Conservation (phyloP, 1,140 invertebrate genomes). For the Cydia amplana region DNA sequence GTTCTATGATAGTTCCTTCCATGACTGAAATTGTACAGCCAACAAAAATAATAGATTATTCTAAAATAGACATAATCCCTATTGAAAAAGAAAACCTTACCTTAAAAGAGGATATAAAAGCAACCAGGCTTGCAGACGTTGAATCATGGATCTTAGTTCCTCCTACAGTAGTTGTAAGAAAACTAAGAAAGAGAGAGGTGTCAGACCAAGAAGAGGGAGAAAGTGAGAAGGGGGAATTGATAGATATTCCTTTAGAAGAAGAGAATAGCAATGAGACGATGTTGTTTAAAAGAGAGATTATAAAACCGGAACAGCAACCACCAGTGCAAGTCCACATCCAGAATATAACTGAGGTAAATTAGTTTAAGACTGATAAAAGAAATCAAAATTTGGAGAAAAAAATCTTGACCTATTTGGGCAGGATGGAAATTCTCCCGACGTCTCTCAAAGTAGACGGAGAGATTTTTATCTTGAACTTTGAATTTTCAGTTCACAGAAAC, state of each 20-base stretch:
- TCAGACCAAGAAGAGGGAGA: constrained; percentile 43
- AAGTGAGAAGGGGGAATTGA: constrained; percentile 56
- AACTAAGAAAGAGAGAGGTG: constrained; percentile 64
- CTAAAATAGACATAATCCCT: constrained; percentile 41
- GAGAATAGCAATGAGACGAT: constrained; percentile 60
- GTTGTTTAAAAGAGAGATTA: constrained; percentile 74
- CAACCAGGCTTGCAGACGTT: constrained; percentile 54
- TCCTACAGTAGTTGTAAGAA: constrained; percentile 58
- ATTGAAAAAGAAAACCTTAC: constrained; percentile 43
- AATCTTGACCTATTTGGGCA: no score
- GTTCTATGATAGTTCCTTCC: constrained; percentile 49
- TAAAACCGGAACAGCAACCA: constrained; percentile 73
- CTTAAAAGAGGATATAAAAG: constrained; percentile 48
- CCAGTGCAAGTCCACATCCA: constrained; percentile 76
- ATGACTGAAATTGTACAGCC: constrained; percentile 37
- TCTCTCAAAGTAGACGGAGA: background rate
- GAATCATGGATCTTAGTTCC: constrained; percentile 67
- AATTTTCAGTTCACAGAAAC: constrained; percentile 61
- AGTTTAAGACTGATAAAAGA: background rate
- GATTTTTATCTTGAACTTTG: background rate
- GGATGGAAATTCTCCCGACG: background rate
- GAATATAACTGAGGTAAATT: constrained; percentile 75
- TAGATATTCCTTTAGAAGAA: constrained; percentile 67
- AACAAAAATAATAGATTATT: constrained; percentile 36
- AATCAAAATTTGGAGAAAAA: no score